These are phyloP conservation scores for Dryocosmus kuriphilus DNA, from an alignment of 2,888 invertebrate species.

Conservation along the genomic window DNA sequence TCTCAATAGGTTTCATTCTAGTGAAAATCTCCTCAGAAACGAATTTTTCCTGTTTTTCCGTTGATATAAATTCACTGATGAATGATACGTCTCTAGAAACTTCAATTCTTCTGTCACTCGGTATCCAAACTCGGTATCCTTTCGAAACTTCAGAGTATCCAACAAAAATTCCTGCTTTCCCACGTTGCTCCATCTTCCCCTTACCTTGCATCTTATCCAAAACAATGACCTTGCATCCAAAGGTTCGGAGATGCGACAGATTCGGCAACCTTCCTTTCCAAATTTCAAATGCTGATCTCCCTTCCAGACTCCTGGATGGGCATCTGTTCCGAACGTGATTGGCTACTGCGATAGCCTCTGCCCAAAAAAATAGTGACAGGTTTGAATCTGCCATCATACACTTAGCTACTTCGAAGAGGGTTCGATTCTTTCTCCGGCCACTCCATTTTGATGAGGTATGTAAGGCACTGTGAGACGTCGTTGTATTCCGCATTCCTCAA, in stretches of 20 bases:
- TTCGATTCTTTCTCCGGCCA: no score
- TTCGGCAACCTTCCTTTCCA: no score
- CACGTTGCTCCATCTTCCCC: slow-evolving; percentile 11
- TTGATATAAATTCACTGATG: slow-evolving; percentile 14
- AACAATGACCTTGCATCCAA: slow-evolving; percentile 29
- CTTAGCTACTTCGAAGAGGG: no score
- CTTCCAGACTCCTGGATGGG: slow-evolving; percentile 48
- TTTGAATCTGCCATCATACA: slow-evolving; percentile 59
- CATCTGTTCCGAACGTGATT: slow-evolving; percentile 44
- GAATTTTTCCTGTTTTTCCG: neutral
- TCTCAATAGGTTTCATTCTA: no score
- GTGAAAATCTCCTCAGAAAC: neutral
- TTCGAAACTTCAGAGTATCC: no score
- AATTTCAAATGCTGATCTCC: no score
- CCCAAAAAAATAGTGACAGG: slow-evolving; percentile 53
- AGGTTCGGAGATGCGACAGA: no score
- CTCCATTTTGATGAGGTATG: no score
- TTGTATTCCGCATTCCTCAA: slow-evolving; percentile 39
- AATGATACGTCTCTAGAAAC: slow-evolving; percentile 43
- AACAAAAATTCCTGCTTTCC: no score
- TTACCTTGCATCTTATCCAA: slow-evolving; percentile 28
- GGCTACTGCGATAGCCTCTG: slow-evolving; percentile 43
- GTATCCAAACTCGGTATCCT: no score
- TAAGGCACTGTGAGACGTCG: no score
- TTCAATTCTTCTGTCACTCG: slow-evolving; percentile 17